Percentiles rank a stretch among this genome's conserved stretches.
phyloP scores from a whole-genome alignment of 2,888 invertebrate species.

The Orthosia gothica region DNA sequence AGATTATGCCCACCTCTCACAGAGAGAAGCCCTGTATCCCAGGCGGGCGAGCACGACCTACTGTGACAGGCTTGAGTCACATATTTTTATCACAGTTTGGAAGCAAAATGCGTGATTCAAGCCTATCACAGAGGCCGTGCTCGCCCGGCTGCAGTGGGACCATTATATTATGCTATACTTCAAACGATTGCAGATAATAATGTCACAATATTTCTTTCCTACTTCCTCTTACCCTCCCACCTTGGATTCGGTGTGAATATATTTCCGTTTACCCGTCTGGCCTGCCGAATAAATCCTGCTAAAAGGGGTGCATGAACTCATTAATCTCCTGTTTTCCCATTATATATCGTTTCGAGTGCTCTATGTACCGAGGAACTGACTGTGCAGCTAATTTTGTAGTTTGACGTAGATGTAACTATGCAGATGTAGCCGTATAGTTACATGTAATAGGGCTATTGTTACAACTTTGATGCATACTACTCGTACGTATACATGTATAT shows the following conservation, averaged over 20 bases:
- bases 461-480: background rate
- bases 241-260: conserved; percentile 31
- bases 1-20: too few species aligned
- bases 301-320: conserved; percentile 70
- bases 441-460: background rate
- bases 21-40: too few species aligned
- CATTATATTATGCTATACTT: too few species aligned
- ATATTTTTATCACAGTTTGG: too few species aligned
- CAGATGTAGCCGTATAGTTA: background rate
- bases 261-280: conserved; percentile 39
- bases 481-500: too few species aligned
- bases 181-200: too few species aligned
- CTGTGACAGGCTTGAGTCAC: too few species aligned
- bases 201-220: conserved; percentile 9
- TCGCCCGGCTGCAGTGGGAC: too few species aligned
- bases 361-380: conserved; percentile 44
- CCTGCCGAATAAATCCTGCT: conserved; percentile 60
- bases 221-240: conserved; percentile 19
- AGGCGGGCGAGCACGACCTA: too few species aligned
- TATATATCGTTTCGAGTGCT: conserved; percentile 58
- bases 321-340: conserved; percentile 61
- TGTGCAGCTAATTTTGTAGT: conserved; percentile 49
- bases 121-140: too few species aligned
- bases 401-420: conserved; percentile 39
- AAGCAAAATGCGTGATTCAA: too few species aligned